These are phyloP conservation scores for Ptyas mucosa DNA, from an alignment of 2,113 vertebrate species.

Conservation along the genomic window DNA sequence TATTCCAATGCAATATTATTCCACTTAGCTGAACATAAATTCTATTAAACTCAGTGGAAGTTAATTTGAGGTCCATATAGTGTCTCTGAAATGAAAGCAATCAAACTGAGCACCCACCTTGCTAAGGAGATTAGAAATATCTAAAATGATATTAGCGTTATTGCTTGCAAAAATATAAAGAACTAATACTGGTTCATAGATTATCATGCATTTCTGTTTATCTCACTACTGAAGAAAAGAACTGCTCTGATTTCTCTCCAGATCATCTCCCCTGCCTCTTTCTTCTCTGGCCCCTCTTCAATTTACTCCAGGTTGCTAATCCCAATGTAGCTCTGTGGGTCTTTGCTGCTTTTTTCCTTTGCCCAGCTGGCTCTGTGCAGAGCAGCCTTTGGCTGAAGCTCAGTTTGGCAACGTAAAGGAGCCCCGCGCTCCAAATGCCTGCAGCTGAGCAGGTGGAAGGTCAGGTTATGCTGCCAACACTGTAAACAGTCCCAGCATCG, in stretches of 20 bases:
- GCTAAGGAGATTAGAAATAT: background rate
- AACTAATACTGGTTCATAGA: background rate
- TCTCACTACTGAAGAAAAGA: background rate
- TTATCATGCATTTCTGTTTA: background rate
- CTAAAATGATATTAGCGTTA: background rate
- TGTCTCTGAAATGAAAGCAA: background rate
- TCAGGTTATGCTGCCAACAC: background rate
- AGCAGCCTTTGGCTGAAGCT: background rate
- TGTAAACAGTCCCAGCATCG: background rate
- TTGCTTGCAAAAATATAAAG: background rate
- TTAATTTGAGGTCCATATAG: background rate
- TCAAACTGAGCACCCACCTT: background rate
- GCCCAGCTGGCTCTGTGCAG: background rate
- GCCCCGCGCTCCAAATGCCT: background rate
- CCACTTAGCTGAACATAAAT: background rate
- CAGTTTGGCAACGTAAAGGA: background rate
- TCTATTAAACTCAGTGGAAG: background rate
- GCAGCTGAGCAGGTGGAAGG: conserved; percentile 18
- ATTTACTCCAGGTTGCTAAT: background rate
- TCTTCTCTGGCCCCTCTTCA: background rate
- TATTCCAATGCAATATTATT: background rate
- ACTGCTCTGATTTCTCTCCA: background rate
- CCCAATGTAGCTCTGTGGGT: background rate
- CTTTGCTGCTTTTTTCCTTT: background rate
- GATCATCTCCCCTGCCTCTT: background rate